Evolutionary conservation across 2,888 invertebrate genomes (phyloP).

Genomic region (Cataglyphis albicans): DNA sequence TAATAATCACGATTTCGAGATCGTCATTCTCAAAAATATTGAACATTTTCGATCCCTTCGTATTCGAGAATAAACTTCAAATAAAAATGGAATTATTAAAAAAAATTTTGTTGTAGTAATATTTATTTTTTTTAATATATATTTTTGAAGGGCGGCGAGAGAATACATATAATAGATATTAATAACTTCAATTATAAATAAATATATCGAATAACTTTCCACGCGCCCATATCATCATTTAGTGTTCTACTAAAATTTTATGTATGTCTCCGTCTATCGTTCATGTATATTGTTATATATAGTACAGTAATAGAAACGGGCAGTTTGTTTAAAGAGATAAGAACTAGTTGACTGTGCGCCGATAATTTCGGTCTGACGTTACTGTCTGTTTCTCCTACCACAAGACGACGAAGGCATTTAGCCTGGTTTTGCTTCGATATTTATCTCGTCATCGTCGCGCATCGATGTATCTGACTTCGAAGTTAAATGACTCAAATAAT

Average conservation of each 20-base stretch:
- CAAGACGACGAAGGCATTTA: constrained; percentile 39
- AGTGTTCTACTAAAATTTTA: constrained; percentile 52
- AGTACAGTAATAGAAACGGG: constrained; percentile 29
- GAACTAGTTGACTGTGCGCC: constrained; percentile 57
- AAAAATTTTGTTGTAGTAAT: neutral
- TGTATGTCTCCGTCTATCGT: neutral
- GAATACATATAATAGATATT: neutral
- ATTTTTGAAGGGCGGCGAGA: neutral
- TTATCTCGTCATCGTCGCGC: constrained; percentile 38
- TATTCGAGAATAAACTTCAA: neutral
- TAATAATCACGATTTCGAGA: constrained; percentile 4
- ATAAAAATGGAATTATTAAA: neutral
- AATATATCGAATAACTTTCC: neutral
- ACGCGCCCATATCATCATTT: constrained; percentile 58
- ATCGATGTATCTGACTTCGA: constrained; percentile 18
- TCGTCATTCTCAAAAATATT: neutral
- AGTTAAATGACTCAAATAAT: constrained; percentile 1
- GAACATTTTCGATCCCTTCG: neutral
- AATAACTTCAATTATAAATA: neutral
- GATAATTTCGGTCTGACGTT: constrained; percentile 72
- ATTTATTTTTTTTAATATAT: constrained; percentile 6
- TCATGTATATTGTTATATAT: constrained; percentile 57
- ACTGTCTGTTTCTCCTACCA: constrained; percentile 65
- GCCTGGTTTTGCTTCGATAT: constrained; percentile 16
- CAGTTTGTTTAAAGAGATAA: constrained; percentile 70